Percentiles rank a stretch among this genome's conserved stretches.
These are phyloP conservation scores for Caenorhabditis becei DNA, from an alignment of 2,888 invertebrate species.

Conservation along the genomic window DNA sequence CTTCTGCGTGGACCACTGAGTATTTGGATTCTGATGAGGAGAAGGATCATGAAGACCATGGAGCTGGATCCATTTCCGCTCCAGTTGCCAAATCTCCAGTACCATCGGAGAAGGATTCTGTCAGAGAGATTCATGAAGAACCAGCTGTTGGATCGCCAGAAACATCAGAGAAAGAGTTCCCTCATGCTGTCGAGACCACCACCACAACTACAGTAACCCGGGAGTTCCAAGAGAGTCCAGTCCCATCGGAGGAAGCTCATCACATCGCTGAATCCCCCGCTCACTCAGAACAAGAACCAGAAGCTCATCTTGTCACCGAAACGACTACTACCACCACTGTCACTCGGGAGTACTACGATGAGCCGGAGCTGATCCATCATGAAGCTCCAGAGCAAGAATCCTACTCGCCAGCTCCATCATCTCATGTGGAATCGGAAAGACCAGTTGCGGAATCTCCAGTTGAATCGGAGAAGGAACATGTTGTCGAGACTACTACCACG, in stretches of 20 bases:
- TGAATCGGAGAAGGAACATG: slow-evolving; percentile 30
- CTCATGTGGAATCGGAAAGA: slow-evolving; percentile 23
- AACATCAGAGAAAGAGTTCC: background rate
- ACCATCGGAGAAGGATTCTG: slow-evolving; percentile 15
- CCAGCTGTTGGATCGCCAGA: background rate
- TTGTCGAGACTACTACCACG: slow-evolving; percentile 43
- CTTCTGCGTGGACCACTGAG: background rate
- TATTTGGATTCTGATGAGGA: no score
- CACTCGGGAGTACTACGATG: slow-evolving; percentile 40
- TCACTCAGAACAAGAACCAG: background rate
- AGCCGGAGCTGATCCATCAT: slow-evolving; percentile 13
- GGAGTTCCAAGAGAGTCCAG: slow-evolving; percentile 29
- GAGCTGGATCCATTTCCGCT: slow-evolving; percentile 21
- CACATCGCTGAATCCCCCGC: no score
- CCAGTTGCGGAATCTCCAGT: slow-evolving; percentile 12
- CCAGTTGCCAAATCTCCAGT: slow-evolving; percentile 25
- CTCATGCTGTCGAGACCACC: slow-evolving; percentile 20
- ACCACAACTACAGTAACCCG: slow-evolving; percentile 31
- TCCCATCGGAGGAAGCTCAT: slow-evolving; percentile 23
- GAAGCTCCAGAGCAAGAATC: slow-evolving; percentile 9
- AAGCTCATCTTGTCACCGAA: background rate
- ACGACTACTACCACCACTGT: slow-evolving; percentile 34
- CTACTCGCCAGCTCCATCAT: slow-evolving; percentile 23
- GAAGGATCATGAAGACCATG: background rate
- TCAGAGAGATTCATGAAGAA: background rate